Conservation (phyloP, 1,140 invertebrate genomes). For the Caenorhabditis brenneri region DNA sequence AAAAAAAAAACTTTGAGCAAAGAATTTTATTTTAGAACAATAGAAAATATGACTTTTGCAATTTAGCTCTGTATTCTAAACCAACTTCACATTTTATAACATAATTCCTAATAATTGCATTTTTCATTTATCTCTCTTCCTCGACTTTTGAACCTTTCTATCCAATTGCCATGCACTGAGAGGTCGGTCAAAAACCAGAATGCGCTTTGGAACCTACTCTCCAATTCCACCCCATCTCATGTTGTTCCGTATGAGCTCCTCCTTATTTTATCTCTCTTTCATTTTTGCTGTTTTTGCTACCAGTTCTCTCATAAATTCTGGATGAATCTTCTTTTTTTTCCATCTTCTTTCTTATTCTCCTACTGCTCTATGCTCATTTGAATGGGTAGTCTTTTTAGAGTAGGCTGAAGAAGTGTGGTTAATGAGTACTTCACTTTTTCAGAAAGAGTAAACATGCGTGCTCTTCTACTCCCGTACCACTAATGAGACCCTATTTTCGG, state of each 20-base stretch:
- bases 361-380: background rate
- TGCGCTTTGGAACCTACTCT: slow-evolving; percentile 17
- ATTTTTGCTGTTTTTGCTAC: slow-evolving; percentile 17
- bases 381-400: background rate
- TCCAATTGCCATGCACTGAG: background rate
- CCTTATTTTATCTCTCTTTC: slow-evolving; percentile 23
- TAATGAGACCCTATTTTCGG: slow-evolving; percentile 17
- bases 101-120: background rate
- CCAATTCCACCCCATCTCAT: slow-evolving; percentile 20
- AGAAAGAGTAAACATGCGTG: slow-evolving; percentile 30
- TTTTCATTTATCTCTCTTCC: background rate
- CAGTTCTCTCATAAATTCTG: slow-evolving; percentile 30
- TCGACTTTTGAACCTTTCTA: background rate
- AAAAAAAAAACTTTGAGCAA: too few species aligned
- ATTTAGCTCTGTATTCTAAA: background rate
- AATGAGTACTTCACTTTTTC: background rate
- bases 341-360: background rate
- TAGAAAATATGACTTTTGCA: too few species aligned
- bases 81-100: background rate
- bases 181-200: slow-evolving; percentile 26
- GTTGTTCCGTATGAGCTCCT: background rate
- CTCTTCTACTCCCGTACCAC: background rate
- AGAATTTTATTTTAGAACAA: too few species aligned
- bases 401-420: background rate
- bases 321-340: background rate